phyloP scores from a whole-genome alignment of 1,140 invertebrate species.

The Metaphire vulgaris region DNA sequence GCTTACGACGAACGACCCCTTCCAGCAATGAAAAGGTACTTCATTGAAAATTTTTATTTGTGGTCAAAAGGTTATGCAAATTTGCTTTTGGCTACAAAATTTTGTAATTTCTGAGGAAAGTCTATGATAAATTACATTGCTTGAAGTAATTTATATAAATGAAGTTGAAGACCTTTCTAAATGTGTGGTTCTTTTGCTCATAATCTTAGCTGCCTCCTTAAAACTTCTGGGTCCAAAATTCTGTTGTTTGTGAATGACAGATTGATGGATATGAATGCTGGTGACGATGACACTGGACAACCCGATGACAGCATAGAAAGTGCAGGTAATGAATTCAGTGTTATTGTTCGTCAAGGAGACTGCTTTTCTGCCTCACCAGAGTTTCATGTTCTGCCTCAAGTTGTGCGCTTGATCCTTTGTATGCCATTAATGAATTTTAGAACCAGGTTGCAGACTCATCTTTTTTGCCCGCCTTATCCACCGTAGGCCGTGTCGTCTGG shows the following conservation, averaged over 20 bases:
- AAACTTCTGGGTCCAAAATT: neutral
- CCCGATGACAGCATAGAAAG: neutral
- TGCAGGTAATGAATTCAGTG: constrained; percentile 7
- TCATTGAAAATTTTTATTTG: neutral
- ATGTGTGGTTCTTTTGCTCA: too few relatives aligned
- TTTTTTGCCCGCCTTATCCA: too few relatives aligned
- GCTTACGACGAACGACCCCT: constrained; percentile 75
- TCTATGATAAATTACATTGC: neutral
- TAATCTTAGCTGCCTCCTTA: neutral
- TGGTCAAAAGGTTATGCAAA: neutral
- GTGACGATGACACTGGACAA: neutral
- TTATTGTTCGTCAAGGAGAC: too few relatives aligned
- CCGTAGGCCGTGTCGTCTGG: too few relatives aligned
- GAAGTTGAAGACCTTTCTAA: too few relatives aligned
- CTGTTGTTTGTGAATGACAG: neutral
- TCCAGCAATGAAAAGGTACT: constrained; percentile 57
- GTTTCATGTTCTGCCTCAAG: too few relatives aligned
- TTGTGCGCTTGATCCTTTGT: too few relatives aligned
- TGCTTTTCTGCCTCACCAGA: too few relatives aligned
- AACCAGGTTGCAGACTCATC: too few relatives aligned
- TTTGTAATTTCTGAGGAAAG: neutral
- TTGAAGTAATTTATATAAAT: neutral
- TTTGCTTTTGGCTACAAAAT: neutral
- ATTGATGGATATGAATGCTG: too few relatives aligned
- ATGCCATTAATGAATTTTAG: too few relatives aligned